Base-by-base conservation (phyloP, 1,140 invertebrate genomes). In the Euschistus heros region DNA sequence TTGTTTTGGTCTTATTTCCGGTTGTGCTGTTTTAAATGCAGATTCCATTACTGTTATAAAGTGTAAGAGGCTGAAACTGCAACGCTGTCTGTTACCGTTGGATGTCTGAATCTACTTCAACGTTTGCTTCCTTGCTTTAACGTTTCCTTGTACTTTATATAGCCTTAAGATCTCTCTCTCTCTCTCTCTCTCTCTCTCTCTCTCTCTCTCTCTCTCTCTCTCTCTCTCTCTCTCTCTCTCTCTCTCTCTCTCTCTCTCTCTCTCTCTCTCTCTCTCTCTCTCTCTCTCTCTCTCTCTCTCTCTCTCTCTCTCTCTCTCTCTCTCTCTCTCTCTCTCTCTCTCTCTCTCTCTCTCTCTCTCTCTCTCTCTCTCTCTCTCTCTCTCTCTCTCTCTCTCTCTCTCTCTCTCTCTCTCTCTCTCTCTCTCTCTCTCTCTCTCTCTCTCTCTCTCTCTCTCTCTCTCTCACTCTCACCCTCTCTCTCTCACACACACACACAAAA, bases 321-420 rank as follows among this genome's bases (percentile, higher is more conserved):
- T 54, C 52, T 54, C 52, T 54, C 52, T 54, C 52, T 54, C 52
- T 54, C 52, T 54, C 52, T 54, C 52, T 54, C 52, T 54, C 52
- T 54, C 52, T 54, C 52, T 54, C 52, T 54, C 52, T 54, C 52
- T 54, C 52, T 54, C 52, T 54, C 52, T 54, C 52, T 54, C 52
- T 54, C 52, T 54, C 42, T 44, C 42, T 10, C 17, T 44, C 8
- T 44, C 42, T 44, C 42, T 60, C 57, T 60, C 57, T 60, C 57
- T 60, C 57, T 60, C 57, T 60, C 57, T 60, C 57, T 60, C 62
- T 63, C 62, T 50, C 46, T 55, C 52, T 55, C 52, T 55, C 52
- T 55, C 52, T 55, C 52, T 55, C 52, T 55, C 52, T 55, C 52
- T 55, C 52, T 55, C 52, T 55, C 52, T 55, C 52, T 55, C 52